These are phyloP conservation scores for Arctocebus calabarensis DNA, from an alignment of 2,797 vertebrate species.

Conservation along the genomic window DNA sequence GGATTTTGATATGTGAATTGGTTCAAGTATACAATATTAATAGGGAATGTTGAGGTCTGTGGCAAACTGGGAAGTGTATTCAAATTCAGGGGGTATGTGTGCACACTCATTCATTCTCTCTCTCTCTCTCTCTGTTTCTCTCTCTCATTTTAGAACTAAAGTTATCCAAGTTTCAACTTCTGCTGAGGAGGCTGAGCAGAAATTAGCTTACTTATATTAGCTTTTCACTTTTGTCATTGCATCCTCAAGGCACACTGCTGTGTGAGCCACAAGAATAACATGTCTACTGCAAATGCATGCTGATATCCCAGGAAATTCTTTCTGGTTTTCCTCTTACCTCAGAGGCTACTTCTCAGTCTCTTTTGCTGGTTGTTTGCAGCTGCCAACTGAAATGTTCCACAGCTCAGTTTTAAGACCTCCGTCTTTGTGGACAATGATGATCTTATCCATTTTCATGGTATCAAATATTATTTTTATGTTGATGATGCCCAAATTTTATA, in stretches of 20 bases:
- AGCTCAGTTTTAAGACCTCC: not conserved
- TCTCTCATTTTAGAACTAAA: not conserved
- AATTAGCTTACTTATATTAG: not conserved
- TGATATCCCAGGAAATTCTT: slow-evolving; percentile 3
- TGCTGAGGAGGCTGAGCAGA: not conserved
- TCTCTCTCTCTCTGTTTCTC: not conserved
- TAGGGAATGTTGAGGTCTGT: not conserved
- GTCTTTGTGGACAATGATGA: not conserved
- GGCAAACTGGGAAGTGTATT: not conserved
- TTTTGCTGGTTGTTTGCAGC: not conserved
- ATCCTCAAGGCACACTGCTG: not conserved
- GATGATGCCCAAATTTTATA: not conserved
- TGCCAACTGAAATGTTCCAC: not conserved
- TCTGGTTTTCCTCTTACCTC: not conserved
- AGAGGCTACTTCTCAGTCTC: not conserved
- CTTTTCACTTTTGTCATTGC: slow-evolving; percentile 22
- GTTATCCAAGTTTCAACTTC: not conserved
- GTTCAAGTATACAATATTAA: not conserved
- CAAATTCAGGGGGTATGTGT: not conserved
- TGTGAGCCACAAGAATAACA: not conserved
- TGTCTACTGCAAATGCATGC: not conserved
- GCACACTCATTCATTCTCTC: not conserved
- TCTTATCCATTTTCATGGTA: not conserved
- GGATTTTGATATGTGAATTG: not conserved
- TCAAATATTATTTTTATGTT: slow-evolving; percentile 13